phyloP scores from a whole-genome alignment of 1,140 invertebrate species.

The Drosophila pseudoananassae region DNA sequence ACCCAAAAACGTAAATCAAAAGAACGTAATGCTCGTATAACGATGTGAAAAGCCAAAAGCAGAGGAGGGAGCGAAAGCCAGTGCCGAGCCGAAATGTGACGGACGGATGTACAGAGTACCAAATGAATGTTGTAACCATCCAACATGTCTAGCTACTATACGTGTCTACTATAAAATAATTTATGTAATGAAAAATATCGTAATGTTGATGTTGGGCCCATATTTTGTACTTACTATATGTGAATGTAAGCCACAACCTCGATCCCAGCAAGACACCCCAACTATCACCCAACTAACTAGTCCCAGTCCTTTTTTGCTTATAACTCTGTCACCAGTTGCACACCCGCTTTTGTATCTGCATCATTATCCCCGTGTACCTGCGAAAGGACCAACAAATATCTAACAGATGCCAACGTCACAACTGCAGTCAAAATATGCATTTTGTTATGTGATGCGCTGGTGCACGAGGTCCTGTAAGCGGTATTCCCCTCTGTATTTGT shows the following conservation, averaged over 20 bases:
- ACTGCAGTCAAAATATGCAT: slow-evolving; percentile 37
- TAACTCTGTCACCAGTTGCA: slow-evolving; percentile 52
- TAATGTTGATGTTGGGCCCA: slow-evolving; percentile 84
- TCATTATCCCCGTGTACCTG: slow-evolving; percentile 10
- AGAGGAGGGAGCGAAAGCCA: slow-evolving; percentile 5
- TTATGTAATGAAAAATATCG: slow-evolving; percentile 84
- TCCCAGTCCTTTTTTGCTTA: slow-evolving; percentile 28
- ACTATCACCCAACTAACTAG: slow-evolving; percentile 33
- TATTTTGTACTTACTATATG: slow-evolving; percentile 58
- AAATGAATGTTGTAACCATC: slow-evolving; percentile 78
- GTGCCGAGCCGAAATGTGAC: slow-evolving; percentile 64
- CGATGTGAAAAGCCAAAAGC: slow-evolving; percentile 1
- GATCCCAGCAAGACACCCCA: slow-evolving; percentile 39
- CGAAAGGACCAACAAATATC: slow-evolving; percentile 18
- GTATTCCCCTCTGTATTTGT: slow-evolving; percentile 18
- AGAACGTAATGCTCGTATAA: slow-evolving; percentile 16
- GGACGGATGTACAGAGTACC: slow-evolving; percentile 80
- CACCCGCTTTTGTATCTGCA: slow-evolving; percentile 31
- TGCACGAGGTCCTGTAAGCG: slow-evolving; percentile 36
- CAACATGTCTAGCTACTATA: slow-evolving; percentile 80
- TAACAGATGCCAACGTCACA: slow-evolving; percentile 23
- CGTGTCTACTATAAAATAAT: slow-evolving; percentile 84
- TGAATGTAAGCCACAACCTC: slow-evolving; percentile 56
- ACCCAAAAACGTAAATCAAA: slow-evolving; percentile 54
- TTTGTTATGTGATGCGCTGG: slow-evolving; percentile 34